Evolutionary conservation across 2,797 vertebrate species (phyloP).

Genomic region (Clarias pachynema): DNA sequence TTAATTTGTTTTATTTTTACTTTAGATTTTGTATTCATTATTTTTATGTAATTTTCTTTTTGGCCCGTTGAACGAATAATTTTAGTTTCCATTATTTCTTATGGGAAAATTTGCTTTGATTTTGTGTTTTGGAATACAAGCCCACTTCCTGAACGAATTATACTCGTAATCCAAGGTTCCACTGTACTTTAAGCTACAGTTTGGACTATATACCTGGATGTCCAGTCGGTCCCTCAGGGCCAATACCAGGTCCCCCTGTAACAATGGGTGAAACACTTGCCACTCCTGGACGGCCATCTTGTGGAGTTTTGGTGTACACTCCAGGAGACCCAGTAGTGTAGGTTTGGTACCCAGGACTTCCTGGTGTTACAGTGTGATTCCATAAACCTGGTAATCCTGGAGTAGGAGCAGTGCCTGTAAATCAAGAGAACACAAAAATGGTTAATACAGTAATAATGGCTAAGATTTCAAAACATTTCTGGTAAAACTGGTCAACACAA

Average conservation of each 20-base stretch:
- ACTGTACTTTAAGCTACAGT: too few species aligned
- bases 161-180: too few species aligned
- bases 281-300: conserved; percentile 66
- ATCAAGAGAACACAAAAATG: not conserved
- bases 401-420: conserved; percentile 56
- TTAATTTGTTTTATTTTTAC: too few species aligned
- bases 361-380: conserved; percentile 66
- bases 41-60: too few species aligned
- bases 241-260: conserved; percentile 37
- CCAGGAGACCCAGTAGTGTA: conserved; percentile 66
- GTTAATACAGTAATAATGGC: too few species aligned
- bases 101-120: too few species aligned
- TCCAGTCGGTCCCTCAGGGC: conserved; percentile 56
- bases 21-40: too few species aligned
- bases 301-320: conserved; percentile 60
- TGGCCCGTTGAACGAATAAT: too few species aligned
- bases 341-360: conserved; percentile 65
- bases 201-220: conserved; percentile 55
- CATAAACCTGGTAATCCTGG: conserved; percentile 68
- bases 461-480: not conserved
- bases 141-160: too few species aligned
- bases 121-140: too few species aligned
- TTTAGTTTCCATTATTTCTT: too few species aligned
- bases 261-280: conserved; percentile 42
- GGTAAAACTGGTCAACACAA: not conserved